phyloP scores from a whole-genome alignment of 2,888 invertebrate species.

The Augochlorella aurata region DNA sequence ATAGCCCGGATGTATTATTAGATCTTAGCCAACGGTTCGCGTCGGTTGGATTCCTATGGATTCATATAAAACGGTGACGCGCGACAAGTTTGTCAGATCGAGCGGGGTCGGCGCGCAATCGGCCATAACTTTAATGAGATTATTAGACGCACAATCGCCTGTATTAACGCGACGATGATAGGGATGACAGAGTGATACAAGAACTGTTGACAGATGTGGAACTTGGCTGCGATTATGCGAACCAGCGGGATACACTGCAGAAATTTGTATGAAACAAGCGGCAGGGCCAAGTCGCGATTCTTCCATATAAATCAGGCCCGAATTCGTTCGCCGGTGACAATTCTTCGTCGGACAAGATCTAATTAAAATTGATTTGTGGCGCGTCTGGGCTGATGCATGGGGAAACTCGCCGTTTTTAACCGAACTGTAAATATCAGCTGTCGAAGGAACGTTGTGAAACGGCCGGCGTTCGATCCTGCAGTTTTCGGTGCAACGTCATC shows the following conservation, averaged over 20 bases:
- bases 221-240: conserved; percentile 52
- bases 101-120: conserved; percentile 1
- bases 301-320: conserved; percentile 32
- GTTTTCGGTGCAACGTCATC: background rate
- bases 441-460: background rate
- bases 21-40: conserved; percentile 29
- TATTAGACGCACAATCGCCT: conserved; percentile 47
- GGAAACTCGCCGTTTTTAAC: background rate
- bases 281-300: conserved; percentile 45
- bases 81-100: conserved; percentile 30
- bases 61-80: conserved; percentile 33
- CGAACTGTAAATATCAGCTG: conserved; percentile 2
- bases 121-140: conserved; percentile 52
- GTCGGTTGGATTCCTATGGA: conserved; percentile 31
- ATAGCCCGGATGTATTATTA: conserved; percentile 55
- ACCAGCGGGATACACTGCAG: conserved; percentile 39
- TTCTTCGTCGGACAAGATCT: conserved; percentile 4
- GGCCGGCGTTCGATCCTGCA: background rate
- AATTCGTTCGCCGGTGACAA: conserved; percentile 25
- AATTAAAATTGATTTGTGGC: conserved; percentile 27
- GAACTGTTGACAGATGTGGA: conserved; percentile 53
- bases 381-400: conserved; percentile 1
- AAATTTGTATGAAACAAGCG: conserved; percentile 52
- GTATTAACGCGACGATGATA: conserved; percentile 47
- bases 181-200: conserved; percentile 53